These are phyloP conservation scores for Heterotilapia buettikoferi DNA, from an alignment of 2,113 vertebrate species.

Conservation along the genomic window DNA sequence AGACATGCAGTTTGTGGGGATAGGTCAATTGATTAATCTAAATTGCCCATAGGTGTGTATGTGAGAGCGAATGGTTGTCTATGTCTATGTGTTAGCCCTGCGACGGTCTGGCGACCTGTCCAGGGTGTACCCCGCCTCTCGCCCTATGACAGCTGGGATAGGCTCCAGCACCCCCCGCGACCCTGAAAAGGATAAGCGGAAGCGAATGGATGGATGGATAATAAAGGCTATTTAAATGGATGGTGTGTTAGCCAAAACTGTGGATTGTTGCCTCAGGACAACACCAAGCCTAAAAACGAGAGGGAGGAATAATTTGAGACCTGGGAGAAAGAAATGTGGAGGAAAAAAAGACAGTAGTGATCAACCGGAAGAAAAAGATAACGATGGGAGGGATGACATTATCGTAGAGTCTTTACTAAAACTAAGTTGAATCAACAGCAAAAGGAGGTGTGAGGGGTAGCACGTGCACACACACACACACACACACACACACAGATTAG, in stretches of 20 bases:
- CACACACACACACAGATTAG: not conserved
- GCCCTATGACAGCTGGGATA: not conserved
- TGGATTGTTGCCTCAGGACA: not conserved
- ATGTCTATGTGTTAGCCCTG: not conserved
- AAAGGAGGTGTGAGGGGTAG: not conserved
- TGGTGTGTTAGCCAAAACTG: not conserved
- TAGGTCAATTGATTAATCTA: fast-evolving
- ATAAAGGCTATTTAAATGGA: not conserved
- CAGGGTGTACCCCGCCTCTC: fast-evolving
- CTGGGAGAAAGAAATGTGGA: not conserved
- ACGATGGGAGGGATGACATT: not conserved
- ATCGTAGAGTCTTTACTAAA: not conserved
- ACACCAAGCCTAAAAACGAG: not conserved
- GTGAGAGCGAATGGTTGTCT: not conserved
- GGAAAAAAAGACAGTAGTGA: not conserved
- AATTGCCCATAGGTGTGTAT: not conserved
- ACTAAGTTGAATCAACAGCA: not conserved
- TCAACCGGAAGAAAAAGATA: not conserved
- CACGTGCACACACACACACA: not conserved
- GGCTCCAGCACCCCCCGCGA: fast-evolving
- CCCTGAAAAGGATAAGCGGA: fast-evolving
- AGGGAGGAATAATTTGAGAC: not conserved
- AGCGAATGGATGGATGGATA: fast-evolving
- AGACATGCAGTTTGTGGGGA: fast-evolving
- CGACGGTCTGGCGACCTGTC: not conserved